Percentiles rank a stretch among this genome's conserved stretches.
These are phyloP conservation scores for Schlechtendalia chinensis DNA, from an alignment of 1,140 invertebrate genomes.

Conservation along the genomic window DNA sequence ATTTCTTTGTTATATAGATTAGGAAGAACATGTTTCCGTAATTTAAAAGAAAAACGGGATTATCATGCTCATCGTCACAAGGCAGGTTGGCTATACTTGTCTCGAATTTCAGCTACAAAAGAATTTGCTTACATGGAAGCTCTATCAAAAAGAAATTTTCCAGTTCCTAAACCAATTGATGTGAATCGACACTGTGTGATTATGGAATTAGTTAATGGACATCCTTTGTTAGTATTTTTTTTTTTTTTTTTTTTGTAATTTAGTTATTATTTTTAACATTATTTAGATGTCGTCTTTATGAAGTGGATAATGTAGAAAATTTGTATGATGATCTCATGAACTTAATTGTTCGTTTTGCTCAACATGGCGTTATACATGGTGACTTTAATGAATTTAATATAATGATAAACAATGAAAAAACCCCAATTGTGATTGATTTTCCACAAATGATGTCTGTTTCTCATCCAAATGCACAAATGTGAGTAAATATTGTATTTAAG, in stretches of 20 bases:
- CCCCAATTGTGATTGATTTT: slow-evolving; percentile 94
- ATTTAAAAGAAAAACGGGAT: slow-evolving; percentile 93
- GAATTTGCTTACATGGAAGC: slow-evolving; percentile 99
- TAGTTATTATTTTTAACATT: not conserved
- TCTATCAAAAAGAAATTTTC: slow-evolving; percentile 84
- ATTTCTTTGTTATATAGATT: slow-evolving; percentile 61
- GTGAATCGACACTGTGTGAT: slow-evolving; percentile 94
- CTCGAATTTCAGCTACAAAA: slow-evolving; percentile 91
- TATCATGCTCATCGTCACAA: slow-evolving; percentile 89
- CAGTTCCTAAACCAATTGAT: slow-evolving; percentile 92
- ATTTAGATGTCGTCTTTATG: slow-evolving; percentile 75
- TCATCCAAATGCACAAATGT: slow-evolving; percentile 89
- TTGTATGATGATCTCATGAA: slow-evolving; percentile 96
- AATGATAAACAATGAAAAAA: slow-evolving; percentile 78
- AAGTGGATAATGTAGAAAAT: slow-evolving; percentile 72
- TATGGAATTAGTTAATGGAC: slow-evolving; percentile 87
- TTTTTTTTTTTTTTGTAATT: not conserved
- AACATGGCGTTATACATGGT: slow-evolving; percentile 95
- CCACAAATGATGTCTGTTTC: slow-evolving; percentile 98
- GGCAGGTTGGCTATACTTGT: slow-evolving; percentile 96
- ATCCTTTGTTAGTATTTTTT: slow-evolving; percentile 65
- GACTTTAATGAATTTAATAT: slow-evolving; percentile 99
- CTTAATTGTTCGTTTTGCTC: slow-evolving; percentile 84
- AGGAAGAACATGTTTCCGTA: slow-evolving; percentile 94
- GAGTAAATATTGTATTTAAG: slow-evolving; percentile 56